These are phyloP conservation scores for Holotrichia oblita DNA, from an alignment of 1,140 invertebrate species.

Conservation along the genomic window DNA sequence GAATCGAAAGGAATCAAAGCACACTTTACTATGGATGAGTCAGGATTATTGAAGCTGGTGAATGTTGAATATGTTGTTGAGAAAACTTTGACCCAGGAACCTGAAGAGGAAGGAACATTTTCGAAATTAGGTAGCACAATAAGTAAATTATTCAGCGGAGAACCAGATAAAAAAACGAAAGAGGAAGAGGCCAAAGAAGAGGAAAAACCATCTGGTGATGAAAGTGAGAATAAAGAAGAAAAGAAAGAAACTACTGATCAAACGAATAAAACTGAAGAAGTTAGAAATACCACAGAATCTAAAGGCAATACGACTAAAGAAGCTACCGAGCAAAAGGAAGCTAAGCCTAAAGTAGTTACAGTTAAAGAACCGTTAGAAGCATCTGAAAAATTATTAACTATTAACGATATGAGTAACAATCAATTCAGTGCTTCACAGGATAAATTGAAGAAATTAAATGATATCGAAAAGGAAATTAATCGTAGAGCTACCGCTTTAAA, in stretches of 20 bases:
- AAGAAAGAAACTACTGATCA: constrained; percentile 61
- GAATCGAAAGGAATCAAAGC: constrained; percentile 97
- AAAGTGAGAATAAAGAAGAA: constrained; percentile 61
- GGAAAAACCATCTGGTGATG: constrained; percentile 59
- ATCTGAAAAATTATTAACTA: constrained; percentile 69
- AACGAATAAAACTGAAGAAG: constrained; percentile 54
- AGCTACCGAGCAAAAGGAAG: constrained; percentile 64
- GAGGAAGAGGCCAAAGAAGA: constrained; percentile 61
- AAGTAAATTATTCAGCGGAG: constrained; percentile 89
- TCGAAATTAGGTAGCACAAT: constrained; percentile 93
- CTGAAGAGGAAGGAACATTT: constrained; percentile 81
- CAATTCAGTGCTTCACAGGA: constrained; percentile 74
- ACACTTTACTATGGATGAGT: constrained; percentile 95
- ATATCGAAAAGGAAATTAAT: constrained; percentile 78
- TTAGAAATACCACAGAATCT: constrained; percentile 50
- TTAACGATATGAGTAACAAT: constrained; percentile 69
- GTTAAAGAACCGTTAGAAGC: constrained; percentile 83
- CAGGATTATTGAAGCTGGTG: constrained; percentile 85
- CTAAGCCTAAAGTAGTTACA: constrained; percentile 79
- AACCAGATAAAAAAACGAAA: constrained; percentile 63
- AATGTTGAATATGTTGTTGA: constrained; percentile 94
- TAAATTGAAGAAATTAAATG: constrained; percentile 79
- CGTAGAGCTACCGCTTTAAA: constrained; percentile 88
- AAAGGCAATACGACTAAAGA: constrained; percentile 56
- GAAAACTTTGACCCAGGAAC: constrained; percentile 74